phyloP scores from a whole-genome alignment of 2,113 vertebrate genomes.

The Accipiter cooperii region DNA sequence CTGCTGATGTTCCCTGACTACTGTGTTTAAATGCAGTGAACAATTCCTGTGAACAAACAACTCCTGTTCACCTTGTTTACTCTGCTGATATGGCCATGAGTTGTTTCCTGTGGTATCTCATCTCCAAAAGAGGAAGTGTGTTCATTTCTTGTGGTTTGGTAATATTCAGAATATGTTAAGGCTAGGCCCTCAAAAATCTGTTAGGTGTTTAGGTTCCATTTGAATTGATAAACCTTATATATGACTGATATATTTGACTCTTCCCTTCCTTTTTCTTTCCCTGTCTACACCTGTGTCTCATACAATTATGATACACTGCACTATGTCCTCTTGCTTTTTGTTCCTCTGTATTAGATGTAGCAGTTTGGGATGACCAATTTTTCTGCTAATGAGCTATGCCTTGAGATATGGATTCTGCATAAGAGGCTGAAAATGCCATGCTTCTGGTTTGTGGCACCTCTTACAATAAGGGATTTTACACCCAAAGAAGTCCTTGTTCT shows the following conservation, averaged over 20 bases:
- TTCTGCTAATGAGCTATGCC: neutral
- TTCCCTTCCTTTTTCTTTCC: neutral
- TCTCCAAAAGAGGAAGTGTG: neutral
- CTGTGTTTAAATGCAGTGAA: neutral
- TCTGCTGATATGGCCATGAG: neutral
- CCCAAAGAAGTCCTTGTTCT: neutral
- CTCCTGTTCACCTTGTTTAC: neutral
- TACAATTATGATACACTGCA: neutral
- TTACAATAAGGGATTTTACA: neutral
- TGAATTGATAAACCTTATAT: neutral
- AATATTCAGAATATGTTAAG: neutral
- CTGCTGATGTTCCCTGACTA: neutral
- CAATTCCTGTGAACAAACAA: neutral
- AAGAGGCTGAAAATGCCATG: neutral
- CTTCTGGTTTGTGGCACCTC: neutral
- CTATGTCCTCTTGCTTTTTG: neutral
- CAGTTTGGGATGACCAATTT: neutral
- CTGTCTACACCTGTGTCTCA: neutral
- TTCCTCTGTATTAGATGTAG: neutral
- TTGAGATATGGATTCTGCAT: neutral
- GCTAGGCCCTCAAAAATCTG: neutral
- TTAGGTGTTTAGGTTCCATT: neutral
- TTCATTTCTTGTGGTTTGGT: neutral
- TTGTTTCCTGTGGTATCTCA: neutral
- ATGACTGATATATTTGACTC: neutral